These are phyloP conservation scores for Drosophila testacea DNA, from an alignment of 2,888 invertebrate species.

Conservation along the genomic window DNA sequence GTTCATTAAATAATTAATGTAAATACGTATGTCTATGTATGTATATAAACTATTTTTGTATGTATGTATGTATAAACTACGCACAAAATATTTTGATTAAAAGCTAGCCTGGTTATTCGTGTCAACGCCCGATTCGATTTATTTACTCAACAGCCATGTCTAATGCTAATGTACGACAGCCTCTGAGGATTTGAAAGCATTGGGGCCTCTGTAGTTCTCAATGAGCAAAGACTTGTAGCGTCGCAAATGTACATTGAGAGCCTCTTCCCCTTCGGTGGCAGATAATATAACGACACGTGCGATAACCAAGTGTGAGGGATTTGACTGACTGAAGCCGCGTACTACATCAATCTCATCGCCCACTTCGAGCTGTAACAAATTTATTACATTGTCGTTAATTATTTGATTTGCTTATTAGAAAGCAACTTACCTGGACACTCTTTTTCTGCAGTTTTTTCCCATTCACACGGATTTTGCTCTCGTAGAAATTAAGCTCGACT, in stretches of 20 bases:
- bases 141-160: constrained; percentile 12
- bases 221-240: constrained; percentile 90
- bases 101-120: background rate
- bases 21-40: constrained; percentile 16
- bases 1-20: constrained; percentile 20
- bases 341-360: constrained; percentile 93
- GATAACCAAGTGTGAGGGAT: constrained; percentile 89
- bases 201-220: constrained; percentile 88
- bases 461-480: constrained; percentile 92
- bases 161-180: constrained; percentile 84
- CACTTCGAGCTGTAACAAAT: constrained; percentile 86
- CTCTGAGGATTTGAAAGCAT: constrained; percentile 84
- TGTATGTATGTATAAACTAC: constrained; percentile 26
- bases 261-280: constrained; percentile 86
- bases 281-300: constrained; percentile 89
- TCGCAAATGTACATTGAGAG: constrained; percentile 87
- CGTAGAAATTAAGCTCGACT: constrained; percentile 92
- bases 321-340: constrained; percentile 88
- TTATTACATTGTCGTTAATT: background rate
- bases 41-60: constrained; percentile 18
- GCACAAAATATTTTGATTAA: constrained; percentile 21
- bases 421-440: constrained; percentile 87
- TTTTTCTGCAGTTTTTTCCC: constrained; percentile 92
- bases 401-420: background rate
- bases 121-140: constrained; percentile 11